Base-by-base conservation (phyloP, 1,140 invertebrate genomes). In the Zaprionus davidi region DNA sequence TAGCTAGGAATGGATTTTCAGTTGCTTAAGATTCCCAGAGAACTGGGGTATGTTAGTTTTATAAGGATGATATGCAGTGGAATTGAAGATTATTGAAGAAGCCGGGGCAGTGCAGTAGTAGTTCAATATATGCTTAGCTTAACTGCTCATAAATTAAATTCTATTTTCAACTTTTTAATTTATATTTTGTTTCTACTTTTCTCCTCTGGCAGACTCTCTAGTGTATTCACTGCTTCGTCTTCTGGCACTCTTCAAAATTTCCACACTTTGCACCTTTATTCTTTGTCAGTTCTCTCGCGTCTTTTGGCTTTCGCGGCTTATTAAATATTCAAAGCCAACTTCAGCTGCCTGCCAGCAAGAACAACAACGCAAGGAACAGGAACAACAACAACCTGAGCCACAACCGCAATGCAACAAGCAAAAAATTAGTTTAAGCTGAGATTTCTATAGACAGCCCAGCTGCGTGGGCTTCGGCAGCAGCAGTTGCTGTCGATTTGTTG, bases 341-440 rank as follows among this genome's bases (percentile, higher is more conserved):
- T 63, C 82, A 68, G 82, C 44, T 51, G 70, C 55, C 63, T 78
- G 68, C 31, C 46, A 55, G 67, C 24, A 31, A 11, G 9, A 11
- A 34, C 31, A 34, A 3, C 26, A 28, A 28, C 9, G 57, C 0
- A 26, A 26, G 24, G 24, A 26, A 26, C 24, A 24, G 24, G 3
- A 24, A 31, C 56, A 55, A 34, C 22, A 64, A 38, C 57, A 59
- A 53, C 22, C 7, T 31, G 28, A 28, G 26, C 36, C 65, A 41
- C 41, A 66, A 63, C 68, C 58, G 51, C 79, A 67, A 60, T 81
- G 76, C 78, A 88, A 88, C 81, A 88, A 81, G 78, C 69, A 70
- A 76, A 70, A 84, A 84, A 90, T 88, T 85, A 85, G 78, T 88
- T 88, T 85, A 85, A 85, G 78, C 78, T 67, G 81, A 88, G 86